Base-by-base conservation (phyloP, 2,113 vertebrate species). In the Tachysurus fulvidraco region DNA sequence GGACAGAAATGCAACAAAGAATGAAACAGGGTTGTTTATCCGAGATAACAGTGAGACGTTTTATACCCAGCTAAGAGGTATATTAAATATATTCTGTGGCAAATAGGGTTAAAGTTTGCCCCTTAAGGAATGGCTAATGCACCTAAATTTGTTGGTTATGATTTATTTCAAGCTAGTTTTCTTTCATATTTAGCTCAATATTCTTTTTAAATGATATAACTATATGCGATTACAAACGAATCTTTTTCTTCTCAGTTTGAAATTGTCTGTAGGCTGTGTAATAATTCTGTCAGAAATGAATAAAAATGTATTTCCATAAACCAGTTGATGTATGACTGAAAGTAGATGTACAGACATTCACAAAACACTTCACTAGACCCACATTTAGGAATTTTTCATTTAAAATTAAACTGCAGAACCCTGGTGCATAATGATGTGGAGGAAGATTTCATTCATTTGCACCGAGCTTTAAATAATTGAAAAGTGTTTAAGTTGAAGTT, bases 301-400 rank as follows among this genome's bases (percentile, higher is more conserved):
- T 73, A 44, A 73, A 73, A 73, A 73, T 73, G 69, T 44, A 73
- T 73, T 73, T 73, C 69, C 41, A 44, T 73, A 73, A 41, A 73
- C 19, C 11, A 41, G 7, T 1, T 73, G 17, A 21, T 73, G 19
- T 21, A 23, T 44, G 19, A 44, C 8, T 44, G 36, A 73, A 69
- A 69, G 28, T 69, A 0, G 0, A 69, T 36, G 67, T 10, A 19
- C 67, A 69, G 30, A 69, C 16, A 44, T 73, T 36, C 14, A 69
- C 5, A 69, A 69, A 17, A 2, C 65, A 36, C 65, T 28, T 30
- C 28, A 5, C 30, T 28, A 5, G 6, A 0, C 17, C 65, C 36
- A 36, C 65, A 36, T 69, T 17, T 69, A 17, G 65, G 16, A 41
- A 69, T 69, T 69, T 14, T 65, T 28, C 1, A 0, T 65, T 28